phyloP scores from a whole-genome alignment of 2,888 invertebrate species.

The Drosophila falleni region DNA sequence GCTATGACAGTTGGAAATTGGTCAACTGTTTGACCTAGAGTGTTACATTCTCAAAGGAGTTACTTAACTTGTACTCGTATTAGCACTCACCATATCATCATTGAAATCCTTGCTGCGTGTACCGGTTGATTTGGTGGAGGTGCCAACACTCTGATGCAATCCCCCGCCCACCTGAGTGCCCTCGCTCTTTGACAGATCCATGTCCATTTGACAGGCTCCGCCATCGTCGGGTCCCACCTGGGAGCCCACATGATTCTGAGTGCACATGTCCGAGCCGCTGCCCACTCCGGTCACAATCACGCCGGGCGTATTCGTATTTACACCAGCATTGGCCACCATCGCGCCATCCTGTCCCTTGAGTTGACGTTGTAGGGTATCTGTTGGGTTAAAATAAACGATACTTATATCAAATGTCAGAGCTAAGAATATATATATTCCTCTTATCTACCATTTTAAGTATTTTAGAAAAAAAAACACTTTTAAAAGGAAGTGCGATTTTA shows the following conservation, averaged over 20 bases:
- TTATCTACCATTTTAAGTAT: too few species aligned
- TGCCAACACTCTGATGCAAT: slow-evolving; percentile 87
- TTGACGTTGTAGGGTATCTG: slow-evolving; percentile 87
- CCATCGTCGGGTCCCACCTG: slow-evolving; percentile 86
- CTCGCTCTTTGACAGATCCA: slow-evolving; percentile 90
- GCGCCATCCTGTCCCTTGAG: slow-evolving; percentile 90
- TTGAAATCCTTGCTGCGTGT: slow-evolving; percentile 88
- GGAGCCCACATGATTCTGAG: slow-evolving; percentile 90
- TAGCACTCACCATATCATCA: slow-evolving; percentile 88
- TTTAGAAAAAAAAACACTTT: too few species aligned
- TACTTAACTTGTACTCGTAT: neutral
- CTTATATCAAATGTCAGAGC: neutral
- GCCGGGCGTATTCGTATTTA: slow-evolving; percentile 75
- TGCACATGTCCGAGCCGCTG: slow-evolving; percentile 87
- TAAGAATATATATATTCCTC: too few species aligned
- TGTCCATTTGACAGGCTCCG: slow-evolving; percentile 86
- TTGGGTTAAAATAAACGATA: neutral
- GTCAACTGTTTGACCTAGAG: neutral
- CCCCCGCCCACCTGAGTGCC: slow-evolving; percentile 93
- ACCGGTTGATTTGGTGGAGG: slow-evolving; percentile 89
- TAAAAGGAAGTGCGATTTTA: too few species aligned
- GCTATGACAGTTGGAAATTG: too few species aligned
- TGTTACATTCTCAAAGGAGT: neutral
- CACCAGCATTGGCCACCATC: slow-evolving; percentile 68
- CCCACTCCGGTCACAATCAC: slow-evolving; percentile 73